Percentiles rank a stretch among this genome's conserved stretches.
These are phyloP conservation scores for Anguilla anguilla DNA, from an alignment of 2,797 vertebrate genomes.

Conservation along the genomic window DNA sequence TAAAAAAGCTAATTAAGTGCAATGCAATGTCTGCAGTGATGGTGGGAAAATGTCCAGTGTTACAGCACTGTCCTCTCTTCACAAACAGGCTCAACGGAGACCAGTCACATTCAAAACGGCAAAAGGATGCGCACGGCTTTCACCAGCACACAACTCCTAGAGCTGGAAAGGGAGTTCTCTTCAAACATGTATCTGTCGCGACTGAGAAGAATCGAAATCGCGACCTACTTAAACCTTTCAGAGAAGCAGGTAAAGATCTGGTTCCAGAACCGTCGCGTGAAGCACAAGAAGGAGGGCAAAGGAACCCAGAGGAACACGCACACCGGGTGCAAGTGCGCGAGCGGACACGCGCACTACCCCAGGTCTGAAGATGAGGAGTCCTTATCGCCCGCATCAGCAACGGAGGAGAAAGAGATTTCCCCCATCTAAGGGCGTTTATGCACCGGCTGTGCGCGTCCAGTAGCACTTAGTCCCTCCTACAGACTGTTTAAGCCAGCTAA, in stretches of 20 bases:
- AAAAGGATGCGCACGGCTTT: constrained; percentile 98
- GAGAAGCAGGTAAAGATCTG: constrained; percentile 99
- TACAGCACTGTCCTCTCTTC: constrained; percentile 26
- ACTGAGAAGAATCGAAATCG: constrained; percentile 93
- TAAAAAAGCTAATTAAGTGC: neutral
- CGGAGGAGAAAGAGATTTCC: constrained; percentile 90
- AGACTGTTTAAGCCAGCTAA: constrained; percentile 30
- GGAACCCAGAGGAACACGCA: constrained; percentile 85
- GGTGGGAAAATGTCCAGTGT: neutral
- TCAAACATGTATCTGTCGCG: constrained; percentile 98
- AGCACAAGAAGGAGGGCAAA: constrained; percentile 98
- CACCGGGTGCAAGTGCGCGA: constrained; percentile 86
- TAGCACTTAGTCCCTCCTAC: constrained; percentile 55
- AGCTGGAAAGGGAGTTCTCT: constrained; percentile 94
- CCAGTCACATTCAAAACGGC: constrained; percentile 87
- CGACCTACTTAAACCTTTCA: constrained; percentile 93
- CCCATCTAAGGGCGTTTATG: constrained; percentile 69
- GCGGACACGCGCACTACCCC: constrained; percentile 81
- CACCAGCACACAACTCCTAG: constrained; percentile 97
- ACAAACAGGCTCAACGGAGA: constrained; percentile 80
- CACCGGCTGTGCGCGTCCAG: constrained; percentile 33
- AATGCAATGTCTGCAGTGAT: neutral
- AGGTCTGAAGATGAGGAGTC: constrained; percentile 96
- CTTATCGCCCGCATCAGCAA: constrained; percentile 86
- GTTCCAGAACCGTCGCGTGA: constrained; percentile 97